Percentiles rank a stretch among this genome's conserved stretches.
phyloP scores from a whole-genome alignment of 1,140 invertebrate species.

The Heterodera schachtii region DNA sequence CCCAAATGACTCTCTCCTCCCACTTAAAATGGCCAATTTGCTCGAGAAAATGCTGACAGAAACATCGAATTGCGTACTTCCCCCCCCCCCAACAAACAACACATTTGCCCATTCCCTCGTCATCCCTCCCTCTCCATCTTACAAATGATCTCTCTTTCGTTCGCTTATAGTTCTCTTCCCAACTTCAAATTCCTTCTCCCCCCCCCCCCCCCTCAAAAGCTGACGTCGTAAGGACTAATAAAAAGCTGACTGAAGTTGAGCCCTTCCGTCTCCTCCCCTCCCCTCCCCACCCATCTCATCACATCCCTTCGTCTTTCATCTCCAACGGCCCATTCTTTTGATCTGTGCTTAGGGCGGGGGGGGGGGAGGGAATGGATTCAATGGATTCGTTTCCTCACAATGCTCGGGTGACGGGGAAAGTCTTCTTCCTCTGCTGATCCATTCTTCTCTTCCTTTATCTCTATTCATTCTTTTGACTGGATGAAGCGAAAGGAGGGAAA shows the following conservation, averaged over 20 bases:
- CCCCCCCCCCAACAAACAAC: neutral
- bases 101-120: neutral
- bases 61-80: no score
- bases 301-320: neutral
- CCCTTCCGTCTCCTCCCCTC: neutral
- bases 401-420: neutral
- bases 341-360: neutral
- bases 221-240: constrained; percentile 2
- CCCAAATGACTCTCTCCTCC: no score
- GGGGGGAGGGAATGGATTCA: neutral
- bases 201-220: no score
- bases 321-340: neutral
- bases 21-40: no score
- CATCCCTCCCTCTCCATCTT: no score
- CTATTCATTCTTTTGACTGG: neutral
- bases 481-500: neutral
- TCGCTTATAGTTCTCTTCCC: no score
- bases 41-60: no score
- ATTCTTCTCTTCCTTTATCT: neutral
- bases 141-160: no score
- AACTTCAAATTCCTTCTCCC: no score
- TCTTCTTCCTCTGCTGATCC: neutral
- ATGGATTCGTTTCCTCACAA: neutral
- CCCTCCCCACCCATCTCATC: neutral
- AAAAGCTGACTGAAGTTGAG: neutral